A percentile compares a stretch with the other conserved stretches of the same genome.
Conservation (phyloP, 2,797 vertebrate species). For the Sus cebifrons region DNA sequence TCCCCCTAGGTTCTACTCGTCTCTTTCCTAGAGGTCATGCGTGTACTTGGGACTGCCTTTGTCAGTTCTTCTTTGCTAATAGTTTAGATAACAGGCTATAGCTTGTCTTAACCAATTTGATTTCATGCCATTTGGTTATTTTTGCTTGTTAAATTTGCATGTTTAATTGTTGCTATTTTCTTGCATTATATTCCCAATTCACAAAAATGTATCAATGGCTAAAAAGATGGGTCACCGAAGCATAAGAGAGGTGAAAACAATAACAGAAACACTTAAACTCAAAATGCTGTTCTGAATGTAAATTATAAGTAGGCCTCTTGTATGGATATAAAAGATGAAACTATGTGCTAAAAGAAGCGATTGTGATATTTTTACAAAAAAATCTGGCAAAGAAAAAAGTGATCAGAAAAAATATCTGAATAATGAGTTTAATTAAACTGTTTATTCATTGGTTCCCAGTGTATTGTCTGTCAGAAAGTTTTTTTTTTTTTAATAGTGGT, state of each 20-base stretch:
- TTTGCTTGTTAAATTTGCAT: slow-evolving; percentile 3
- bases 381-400: background rate
- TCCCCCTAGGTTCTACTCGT: background rate
- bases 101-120: slow-evolving; percentile 16
- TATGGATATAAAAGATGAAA: background rate
- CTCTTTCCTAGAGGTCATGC: background rate
- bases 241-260: background rate
- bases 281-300: slow-evolving; percentile 29
- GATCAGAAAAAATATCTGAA: background rate
- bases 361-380: slow-evolving; percentile 26
- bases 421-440: background rate
- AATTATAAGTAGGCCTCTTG: background rate
- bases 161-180: background rate
- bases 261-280: slow-evolving; percentile 25
- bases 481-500: background rate
- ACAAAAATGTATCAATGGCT: background rate
- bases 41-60: background rate
- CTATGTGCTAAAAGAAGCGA: background rate
- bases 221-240: background rate
- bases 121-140: slow-evolving; percentile 20
- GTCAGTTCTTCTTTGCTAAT: background rate
- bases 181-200: background rate
- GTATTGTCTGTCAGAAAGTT: background rate
- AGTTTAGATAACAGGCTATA: slow-evolving; percentile 7
- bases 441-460: background rate